Percentiles rank a stretch among this genome's conserved stretches.
Evolutionary conservation across 2,113 vertebrate genomes (phyloP).

Genomic region (Planiliza haematocheilus): DNA sequence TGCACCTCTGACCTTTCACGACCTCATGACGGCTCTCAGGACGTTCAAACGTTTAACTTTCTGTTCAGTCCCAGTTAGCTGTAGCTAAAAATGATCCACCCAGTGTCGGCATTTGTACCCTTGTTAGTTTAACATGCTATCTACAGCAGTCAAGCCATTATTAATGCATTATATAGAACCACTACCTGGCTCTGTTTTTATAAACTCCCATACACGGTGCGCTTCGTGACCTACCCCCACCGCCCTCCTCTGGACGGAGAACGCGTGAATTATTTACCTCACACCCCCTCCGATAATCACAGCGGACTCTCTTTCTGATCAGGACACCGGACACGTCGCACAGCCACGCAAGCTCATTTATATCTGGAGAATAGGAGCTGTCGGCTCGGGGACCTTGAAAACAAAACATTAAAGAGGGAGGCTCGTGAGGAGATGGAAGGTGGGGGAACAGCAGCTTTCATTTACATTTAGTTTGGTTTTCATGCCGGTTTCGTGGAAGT

Average conservation of each 20-base stretch:
- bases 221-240: background rate
- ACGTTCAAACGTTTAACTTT: no score
- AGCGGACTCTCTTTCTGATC: slow-evolving; percentile 22
- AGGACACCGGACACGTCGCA: slow-evolving; percentile 34
- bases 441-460: background rate
- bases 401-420: slow-evolving; percentile 1
- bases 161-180: background rate
- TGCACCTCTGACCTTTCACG: no score
- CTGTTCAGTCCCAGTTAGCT: no score
- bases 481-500: no score
- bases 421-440: background rate
- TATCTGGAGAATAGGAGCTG: slow-evolving; percentile 32
- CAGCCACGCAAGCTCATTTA: slow-evolving; percentile 56
- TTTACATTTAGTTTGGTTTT: background rate
- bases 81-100: no score
- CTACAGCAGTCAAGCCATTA: background rate
- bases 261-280: slow-evolving; percentile 65
- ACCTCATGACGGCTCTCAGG: no score
- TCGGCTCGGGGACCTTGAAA: slow-evolving; percentile 25
- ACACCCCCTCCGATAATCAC: slow-evolving; percentile 30
- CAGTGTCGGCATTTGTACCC: no score
- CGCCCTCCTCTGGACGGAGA: no score
- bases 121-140: no score
- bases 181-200: no score
- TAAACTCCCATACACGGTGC: no score